Conservation (phyloP, 2,888 invertebrate genomes). For the Diogma glabrata region DNA sequence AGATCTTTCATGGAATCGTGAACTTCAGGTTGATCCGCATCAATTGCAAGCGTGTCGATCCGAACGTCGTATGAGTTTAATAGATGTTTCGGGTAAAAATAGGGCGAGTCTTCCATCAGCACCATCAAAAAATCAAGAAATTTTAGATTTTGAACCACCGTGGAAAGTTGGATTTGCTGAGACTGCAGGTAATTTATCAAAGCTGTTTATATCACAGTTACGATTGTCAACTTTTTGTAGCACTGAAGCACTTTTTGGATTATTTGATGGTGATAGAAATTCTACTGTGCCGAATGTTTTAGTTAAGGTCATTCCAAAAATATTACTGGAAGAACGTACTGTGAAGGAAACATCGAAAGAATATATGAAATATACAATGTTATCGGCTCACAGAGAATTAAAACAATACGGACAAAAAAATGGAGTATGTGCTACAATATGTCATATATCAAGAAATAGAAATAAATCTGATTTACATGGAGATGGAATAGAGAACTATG, state of each 20-base stretch:
- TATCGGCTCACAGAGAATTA: constrained; percentile 66
- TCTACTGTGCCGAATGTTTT: constrained; percentile 56
- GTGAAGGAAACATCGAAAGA: constrained; percentile 69
- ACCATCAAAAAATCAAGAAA: constrained; percentile 39
- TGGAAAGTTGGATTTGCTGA: constrained; percentile 81
- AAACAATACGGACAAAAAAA: constrained; percentile 62
- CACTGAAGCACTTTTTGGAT: constrained; percentile 68
- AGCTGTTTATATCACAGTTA: constrained; percentile 66
- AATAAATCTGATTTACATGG: constrained; percentile 38
- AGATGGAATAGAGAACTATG: constrained; percentile 33
- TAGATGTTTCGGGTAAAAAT: constrained; percentile 75
- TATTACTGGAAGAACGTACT: constrained; percentile 66
- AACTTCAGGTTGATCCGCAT: constrained; percentile 70
- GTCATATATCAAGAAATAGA: constrained; percentile 56
- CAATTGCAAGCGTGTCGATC: constrained; percentile 70
- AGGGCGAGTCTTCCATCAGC: constrained; percentile 50
- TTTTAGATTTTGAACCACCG: constrained; percentile 50
- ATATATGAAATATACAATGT: constrained; percentile 73
- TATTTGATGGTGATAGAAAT: constrained; percentile 70
- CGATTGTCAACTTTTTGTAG: constrained; percentile 68
- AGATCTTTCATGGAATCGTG: constrained; percentile 72
- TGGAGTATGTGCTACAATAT: constrained; percentile 59
- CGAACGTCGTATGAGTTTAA: constrained; percentile 67
- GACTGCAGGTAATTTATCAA: constrained; percentile 61
- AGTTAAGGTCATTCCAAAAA: constrained; percentile 64